Conservation (phyloP, 2,888 invertebrate species). For the Digitonthophagus gazella region DNA sequence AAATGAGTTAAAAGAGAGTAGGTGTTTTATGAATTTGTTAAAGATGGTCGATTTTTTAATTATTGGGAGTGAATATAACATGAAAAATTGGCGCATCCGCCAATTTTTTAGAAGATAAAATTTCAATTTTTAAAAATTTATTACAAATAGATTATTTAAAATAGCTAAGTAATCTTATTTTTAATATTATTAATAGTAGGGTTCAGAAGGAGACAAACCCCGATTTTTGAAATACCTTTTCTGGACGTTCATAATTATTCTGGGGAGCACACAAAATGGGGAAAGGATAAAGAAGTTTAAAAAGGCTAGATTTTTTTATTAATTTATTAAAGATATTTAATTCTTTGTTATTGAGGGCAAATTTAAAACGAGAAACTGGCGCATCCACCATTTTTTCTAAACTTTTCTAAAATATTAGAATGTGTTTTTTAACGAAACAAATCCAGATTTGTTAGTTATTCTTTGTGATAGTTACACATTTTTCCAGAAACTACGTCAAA, state of each 20-base stretch:
- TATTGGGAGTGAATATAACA: too few species aligned
- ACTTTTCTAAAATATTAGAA: slow-evolving; percentile 67
- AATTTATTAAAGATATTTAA: too few species aligned
- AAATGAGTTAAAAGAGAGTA: not conserved
- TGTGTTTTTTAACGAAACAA: slow-evolving; percentile 69
- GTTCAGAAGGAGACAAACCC: slow-evolving; percentile 68
- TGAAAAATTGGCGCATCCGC: too few species aligned
- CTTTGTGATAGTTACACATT: slow-evolving; percentile 47
- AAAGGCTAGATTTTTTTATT: not conserved
- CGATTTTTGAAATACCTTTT: slow-evolving; percentile 59
- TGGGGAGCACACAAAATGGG: not conserved
- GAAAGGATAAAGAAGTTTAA: not conserved
- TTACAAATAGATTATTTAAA: slow-evolving; percentile 68
- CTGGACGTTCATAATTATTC: slow-evolving; percentile 33
- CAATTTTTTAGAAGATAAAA: too few species aligned
- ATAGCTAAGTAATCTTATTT: too few species aligned
- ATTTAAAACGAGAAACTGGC: too few species aligned
- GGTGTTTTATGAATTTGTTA: slow-evolving; percentile 30
- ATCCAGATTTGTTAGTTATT: slow-evolving; percentile 63
- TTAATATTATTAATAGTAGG: slow-evolving; percentile 73
- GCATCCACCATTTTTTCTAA: too few species aligned
- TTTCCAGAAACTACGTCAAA: too few species aligned
- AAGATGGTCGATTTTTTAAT: too few species aligned
- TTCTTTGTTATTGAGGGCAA: too few species aligned
- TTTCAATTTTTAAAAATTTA: slow-evolving; percentile 60